These are phyloP conservation scores for Eupsilia transversa DNA, from an alignment of 2,888 invertebrate genomes.

Conservation along the genomic window DNA sequence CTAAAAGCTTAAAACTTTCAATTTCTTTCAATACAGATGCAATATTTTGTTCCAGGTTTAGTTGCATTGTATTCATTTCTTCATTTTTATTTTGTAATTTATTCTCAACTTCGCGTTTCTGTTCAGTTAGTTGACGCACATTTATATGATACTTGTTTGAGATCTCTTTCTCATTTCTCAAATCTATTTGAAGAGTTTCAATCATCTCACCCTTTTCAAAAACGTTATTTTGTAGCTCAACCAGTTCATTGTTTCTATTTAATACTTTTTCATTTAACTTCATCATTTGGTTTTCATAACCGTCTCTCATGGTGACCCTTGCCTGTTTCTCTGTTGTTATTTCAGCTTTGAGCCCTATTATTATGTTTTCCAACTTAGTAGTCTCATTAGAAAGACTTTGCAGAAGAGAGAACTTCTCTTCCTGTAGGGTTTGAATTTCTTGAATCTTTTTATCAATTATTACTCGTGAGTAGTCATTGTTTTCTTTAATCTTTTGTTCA, in stretches of 20 bases:
- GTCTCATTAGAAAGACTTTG: conserved; percentile 82
- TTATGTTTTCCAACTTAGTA: conserved; percentile 77
- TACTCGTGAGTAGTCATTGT: conserved; percentile 73
- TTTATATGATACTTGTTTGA: conserved; percentile 74
- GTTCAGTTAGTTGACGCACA: conserved; percentile 67
- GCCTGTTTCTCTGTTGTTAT: conserved; percentile 78
- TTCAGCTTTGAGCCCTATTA: conserved; percentile 76
- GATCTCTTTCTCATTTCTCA: conserved; percentile 78
- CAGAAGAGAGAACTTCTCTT: conserved; percentile 82
- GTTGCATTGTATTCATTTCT: conserved; percentile 72
- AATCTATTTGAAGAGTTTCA: conserved; percentile 77
- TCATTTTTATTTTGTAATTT: conserved; percentile 72
- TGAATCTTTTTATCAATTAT: conserved; percentile 79
- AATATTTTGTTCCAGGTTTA: conserved; percentile 69
- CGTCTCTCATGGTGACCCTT: conserved; percentile 79
- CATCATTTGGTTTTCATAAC: conserved; percentile 82
- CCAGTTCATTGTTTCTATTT: conserved; percentile 85
- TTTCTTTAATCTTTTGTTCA: conserved; percentile 80
- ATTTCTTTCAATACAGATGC: conserved; percentile 73
- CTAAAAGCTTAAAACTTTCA: conserved; percentile 69
- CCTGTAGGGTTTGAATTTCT: conserved; percentile 83
- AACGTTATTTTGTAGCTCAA: conserved; percentile 83
- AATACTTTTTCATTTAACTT: conserved; percentile 84
- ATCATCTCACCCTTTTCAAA: conserved; percentile 81
- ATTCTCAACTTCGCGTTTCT: conserved; percentile 69